A percentile compares a stretch with the other conserved stretches of the same genome.
Evolutionary conservation across 1,140 invertebrate species (phyloP).

Genomic region (Archivesica marissinica): DNA sequence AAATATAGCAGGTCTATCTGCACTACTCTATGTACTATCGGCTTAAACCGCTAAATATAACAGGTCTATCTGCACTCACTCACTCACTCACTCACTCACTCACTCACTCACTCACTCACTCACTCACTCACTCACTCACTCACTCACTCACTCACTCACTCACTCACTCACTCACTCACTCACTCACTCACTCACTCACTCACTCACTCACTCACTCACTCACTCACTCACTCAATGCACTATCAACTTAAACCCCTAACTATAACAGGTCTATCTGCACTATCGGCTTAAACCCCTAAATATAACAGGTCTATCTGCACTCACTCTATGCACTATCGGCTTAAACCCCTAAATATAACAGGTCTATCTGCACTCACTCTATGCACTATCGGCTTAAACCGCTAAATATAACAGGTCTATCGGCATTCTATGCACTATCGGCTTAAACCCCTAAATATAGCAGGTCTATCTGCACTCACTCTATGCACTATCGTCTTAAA

Average conservation of each 20-base stretch:
- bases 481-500: too few species aligned
- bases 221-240: background rate
- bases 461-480: too few species aligned
- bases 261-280: slow-evolving; percentile 17
- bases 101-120: slow-evolving; percentile 52
- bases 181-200: slow-evolving; percentile 25
- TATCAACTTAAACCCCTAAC: background rate
- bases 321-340: too few species aligned
- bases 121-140: slow-evolving; percentile 60
- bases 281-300: slow-evolving; percentile 48
- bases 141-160: slow-evolving; percentile 47
- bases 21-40: slow-evolving; percentile 48
- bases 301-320: too few species aligned
- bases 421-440: slow-evolving; percentile 17
- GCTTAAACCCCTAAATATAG: too few species aligned
- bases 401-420: background rate
- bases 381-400: too few species aligned
- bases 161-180: slow-evolving; percentile 8
- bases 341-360: too few species aligned
- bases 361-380: too few species aligned
- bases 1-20: background rate
- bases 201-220: slow-evolving; percentile 31
- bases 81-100: slow-evolving; percentile 53
- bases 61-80: too few species aligned
- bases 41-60: too few species aligned